These are phyloP conservation scores for Euphonia xanthogaster DNA, from an alignment of 2,797 vertebrate species.

Conservation along the genomic window DNA sequence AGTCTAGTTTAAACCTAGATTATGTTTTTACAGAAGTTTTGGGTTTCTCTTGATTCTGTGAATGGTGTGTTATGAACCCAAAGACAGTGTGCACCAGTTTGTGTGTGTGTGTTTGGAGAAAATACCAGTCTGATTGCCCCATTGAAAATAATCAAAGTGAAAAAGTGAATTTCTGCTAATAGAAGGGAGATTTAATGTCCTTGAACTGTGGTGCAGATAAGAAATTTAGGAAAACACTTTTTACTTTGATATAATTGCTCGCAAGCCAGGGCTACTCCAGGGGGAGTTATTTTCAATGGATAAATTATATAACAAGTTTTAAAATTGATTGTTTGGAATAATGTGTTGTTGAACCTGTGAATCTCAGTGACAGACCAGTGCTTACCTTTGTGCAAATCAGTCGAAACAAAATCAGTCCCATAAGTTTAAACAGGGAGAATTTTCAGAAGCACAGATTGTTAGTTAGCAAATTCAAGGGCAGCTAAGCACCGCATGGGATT, in stretches of 20 bases:
- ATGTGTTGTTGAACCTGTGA: background rate
- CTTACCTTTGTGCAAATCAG: background rate
- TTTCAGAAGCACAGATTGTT: background rate
- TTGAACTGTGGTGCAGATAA: conserved; percentile 13
- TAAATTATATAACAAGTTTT: background rate
- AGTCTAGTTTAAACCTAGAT: background rate
- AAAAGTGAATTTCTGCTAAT: conserved; percentile 9
- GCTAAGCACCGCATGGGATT: background rate
- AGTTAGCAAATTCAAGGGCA: conserved; percentile 18
- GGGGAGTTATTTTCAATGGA: background rate
- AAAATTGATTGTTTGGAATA: background rate
- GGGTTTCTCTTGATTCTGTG: background rate
- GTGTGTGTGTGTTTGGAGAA: background rate
- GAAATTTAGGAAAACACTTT: background rate
- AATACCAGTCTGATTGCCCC: background rate
- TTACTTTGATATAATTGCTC: background rate
- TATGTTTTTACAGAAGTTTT: background rate
- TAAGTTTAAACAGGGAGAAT: background rate
- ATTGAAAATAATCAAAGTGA: background rate
- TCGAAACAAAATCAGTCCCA: background rate
- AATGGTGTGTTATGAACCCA: background rate
- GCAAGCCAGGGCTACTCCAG: background rate
- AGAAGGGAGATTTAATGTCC: background rate
- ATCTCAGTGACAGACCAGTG: background rate
- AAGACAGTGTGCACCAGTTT: background rate